Conservation (phyloP, 1,140 invertebrate species). For the Pseudachorutes palmiensis region DNA sequence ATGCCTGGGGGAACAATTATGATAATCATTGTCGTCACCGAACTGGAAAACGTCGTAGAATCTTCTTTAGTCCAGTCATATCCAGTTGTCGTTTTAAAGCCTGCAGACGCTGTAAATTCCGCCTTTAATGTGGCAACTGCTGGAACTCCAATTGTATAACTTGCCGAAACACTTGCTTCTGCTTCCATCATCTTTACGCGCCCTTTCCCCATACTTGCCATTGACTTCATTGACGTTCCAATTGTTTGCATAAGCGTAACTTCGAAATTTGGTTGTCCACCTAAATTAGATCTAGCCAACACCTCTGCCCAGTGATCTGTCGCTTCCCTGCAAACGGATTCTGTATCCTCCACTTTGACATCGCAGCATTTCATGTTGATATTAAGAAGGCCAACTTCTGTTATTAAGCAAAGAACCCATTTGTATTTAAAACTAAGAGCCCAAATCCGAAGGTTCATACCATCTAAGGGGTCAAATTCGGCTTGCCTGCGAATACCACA, state of each 20-base stretch:
- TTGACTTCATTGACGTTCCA: not conserved
- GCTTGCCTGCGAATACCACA: not conserved
- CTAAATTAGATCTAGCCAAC: too few species aligned
- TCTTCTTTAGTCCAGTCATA: not conserved
- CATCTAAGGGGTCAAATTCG: not conserved
- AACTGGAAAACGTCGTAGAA: not conserved
- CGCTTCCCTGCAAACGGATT: not conserved
- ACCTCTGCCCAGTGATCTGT: not conserved
- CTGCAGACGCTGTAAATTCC: not conserved
- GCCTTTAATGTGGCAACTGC: too few species aligned
- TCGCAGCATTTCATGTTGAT: not conserved
- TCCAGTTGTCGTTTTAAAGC: not conserved
- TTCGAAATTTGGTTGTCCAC: too few species aligned
- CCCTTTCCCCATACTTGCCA: not conserved
- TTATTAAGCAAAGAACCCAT: not conserved
- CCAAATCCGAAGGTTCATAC: not conserved
- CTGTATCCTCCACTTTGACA: too few species aligned
- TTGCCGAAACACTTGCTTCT: too few species aligned
- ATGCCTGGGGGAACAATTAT: not conserved
- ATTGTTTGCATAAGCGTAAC: not conserved
- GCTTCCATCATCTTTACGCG: not conserved
- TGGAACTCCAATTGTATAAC: too few species aligned
- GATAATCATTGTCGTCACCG: not conserved
- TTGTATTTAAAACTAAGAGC: not conserved
- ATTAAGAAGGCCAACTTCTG: not conserved